phyloP scores from a whole-genome alignment of 2,797 vertebrate genomes.

The Sebastes iracundus region DNA sequence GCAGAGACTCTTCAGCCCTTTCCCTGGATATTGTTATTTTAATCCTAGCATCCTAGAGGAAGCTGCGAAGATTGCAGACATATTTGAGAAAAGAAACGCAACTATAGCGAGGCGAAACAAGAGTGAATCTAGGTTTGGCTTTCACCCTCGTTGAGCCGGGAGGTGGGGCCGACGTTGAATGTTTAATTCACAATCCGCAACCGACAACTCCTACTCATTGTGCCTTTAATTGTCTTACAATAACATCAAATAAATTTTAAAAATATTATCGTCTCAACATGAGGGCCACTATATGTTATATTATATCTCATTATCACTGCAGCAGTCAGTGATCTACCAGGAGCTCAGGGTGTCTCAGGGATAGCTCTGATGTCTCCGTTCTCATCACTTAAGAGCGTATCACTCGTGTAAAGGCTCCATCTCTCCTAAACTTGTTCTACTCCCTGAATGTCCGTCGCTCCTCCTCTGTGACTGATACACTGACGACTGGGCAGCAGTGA shows the following conservation, averaged over 20 bases:
- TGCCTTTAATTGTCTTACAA: neutral
- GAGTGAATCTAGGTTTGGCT: too few species aligned
- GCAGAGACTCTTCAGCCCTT: neutral
- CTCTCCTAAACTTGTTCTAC: neutral
- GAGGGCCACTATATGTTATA: neutral
- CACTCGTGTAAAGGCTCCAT: neutral
- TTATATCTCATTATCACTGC: neutral
- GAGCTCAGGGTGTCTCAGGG: neutral
- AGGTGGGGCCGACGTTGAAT: neutral
- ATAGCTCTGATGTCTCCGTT: neutral
- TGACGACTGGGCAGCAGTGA: neutral
- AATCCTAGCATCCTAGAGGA: neutral
- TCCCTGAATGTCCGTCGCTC: neutral
- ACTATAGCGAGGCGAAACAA: neutral
- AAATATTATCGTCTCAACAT: neutral
- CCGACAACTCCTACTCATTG: neutral
- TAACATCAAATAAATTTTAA: too few species aligned
- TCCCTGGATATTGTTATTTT: neutral
- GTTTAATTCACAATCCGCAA: rapidly evolving
- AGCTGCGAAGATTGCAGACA: neutral
- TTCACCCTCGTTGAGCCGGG: too few species aligned
- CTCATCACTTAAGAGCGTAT: neutral
- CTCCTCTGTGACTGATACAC: slow-evolving; percentile 17
- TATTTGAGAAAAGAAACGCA: neutral
- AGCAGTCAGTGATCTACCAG: neutral